A percentile compares a stretch with the other conserved stretches of the same genome.
Conservation (phyloP, 2,797 vertebrate species). For the Lepidocolaptes lacrymiger region DNA sequence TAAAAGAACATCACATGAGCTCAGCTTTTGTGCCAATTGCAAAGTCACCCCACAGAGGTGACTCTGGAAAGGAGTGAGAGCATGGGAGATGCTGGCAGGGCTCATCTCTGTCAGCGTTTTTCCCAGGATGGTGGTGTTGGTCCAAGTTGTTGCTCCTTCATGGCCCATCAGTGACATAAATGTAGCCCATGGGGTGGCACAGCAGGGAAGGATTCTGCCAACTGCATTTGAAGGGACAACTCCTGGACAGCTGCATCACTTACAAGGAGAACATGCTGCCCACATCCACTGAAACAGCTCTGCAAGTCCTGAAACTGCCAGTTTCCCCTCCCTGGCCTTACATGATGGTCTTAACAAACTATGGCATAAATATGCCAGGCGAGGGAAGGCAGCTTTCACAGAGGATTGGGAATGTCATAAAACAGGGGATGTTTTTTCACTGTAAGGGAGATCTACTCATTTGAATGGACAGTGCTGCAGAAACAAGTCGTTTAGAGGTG, state of each 20-base stretch:
- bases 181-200: background rate
- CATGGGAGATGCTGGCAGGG: background rate
- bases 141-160: background rate
- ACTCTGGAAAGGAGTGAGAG: background rate
- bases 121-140: background rate
- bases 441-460: background rate
- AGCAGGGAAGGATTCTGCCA: background rate
- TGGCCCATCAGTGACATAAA: background rate
- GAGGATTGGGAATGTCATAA: background rate
- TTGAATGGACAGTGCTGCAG: background rate
- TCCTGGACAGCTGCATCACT: background rate
- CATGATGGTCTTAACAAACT: conserved; percentile 21
- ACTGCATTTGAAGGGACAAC: background rate
- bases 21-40: background rate
- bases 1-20: rapidly evolving
- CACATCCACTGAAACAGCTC: background rate
- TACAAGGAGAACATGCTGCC: background rate
- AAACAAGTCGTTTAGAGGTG: background rate
- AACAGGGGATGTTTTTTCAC: background rate
- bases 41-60: background rate
- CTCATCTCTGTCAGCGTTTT: background rate
- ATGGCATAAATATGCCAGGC: conserved; percentile 41
- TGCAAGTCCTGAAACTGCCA: conserved; percentile 23
- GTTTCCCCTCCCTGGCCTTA: background rate
- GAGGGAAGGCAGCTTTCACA: background rate